phyloP scores from a whole-genome alignment of 1,140 invertebrate species.

The Papilio aristodemus region DNA sequence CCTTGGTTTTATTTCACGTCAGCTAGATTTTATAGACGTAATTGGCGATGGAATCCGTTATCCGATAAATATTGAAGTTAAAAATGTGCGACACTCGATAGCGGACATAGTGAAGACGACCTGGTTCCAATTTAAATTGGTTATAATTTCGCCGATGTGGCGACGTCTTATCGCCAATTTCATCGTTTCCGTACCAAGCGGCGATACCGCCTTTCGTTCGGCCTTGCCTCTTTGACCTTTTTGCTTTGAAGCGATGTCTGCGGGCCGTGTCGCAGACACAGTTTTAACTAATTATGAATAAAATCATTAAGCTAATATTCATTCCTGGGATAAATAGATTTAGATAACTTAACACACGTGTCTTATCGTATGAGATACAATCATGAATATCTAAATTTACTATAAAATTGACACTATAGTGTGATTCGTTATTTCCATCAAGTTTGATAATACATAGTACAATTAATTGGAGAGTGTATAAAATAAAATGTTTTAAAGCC shows the following conservation, averaged over 20 bases:
- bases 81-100: constrained; percentile 4
- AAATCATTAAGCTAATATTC: neutral
- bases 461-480: too few relatives aligned
- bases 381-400: too few relatives aligned
- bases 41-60: neutral
- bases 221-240: constrained; percentile 72
- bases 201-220: constrained; percentile 59
- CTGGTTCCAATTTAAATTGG: constrained; percentile 47
- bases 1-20: neutral
- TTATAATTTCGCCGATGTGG: constrained; percentile 52
- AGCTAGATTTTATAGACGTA: neutral
- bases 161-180: constrained; percentile 56
- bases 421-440: too few relatives aligned
- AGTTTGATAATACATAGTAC: too few relatives aligned
- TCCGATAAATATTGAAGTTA: neutral
- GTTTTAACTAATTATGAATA: constrained; percentile 17
- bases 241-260: constrained; percentile 41
- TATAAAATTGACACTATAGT: too few relatives aligned
- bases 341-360: neutral
- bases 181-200: constrained; percentile 62
- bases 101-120: neutral
- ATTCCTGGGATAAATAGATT: neutral
- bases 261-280: neutral
- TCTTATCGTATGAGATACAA: neutral
- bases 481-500: too few relatives aligned